A percentile compares a stretch with the other conserved stretches of the same genome.
Evolutionary conservation across 2,888 invertebrate species (phyloP).

Genomic region (Leptopilina syphax): DNA sequence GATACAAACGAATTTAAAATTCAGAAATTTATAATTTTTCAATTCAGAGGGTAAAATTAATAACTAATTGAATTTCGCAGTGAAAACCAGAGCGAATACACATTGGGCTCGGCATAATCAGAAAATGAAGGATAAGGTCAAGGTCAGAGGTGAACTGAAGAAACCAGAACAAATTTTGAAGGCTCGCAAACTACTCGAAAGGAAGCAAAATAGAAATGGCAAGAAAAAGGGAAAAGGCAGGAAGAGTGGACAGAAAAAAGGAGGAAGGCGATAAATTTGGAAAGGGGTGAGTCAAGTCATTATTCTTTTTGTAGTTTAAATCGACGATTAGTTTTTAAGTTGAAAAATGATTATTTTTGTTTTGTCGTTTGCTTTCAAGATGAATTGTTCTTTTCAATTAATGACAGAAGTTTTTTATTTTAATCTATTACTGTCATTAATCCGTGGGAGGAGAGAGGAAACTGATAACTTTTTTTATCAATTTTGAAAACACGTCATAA

Average conservation of each 20-base stretch:
- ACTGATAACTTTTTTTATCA: constrained; percentile 6
- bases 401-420: neutral
- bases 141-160: constrained; percentile 65
- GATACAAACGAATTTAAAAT: too few species aligned
- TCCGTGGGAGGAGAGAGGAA: constrained; percentile 3
- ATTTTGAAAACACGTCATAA: neutral
- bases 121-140: constrained; percentile 81
- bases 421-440: neutral
- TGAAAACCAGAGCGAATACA: constrained; percentile 79
- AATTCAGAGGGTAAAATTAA: too few species aligned
- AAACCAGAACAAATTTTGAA: constrained; percentile 89
- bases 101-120: constrained; percentile 90
- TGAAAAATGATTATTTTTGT: neutral
- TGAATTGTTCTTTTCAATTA: too few species aligned
- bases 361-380: neutral
- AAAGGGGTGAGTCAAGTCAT: neutral
- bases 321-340: neutral
- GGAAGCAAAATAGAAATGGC: constrained; percentile 78
- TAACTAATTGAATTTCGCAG: constrained; percentile 61
- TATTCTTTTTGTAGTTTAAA: neutral
- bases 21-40: too few species aligned
- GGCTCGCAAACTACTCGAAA: constrained; percentile 80
- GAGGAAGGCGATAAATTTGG: constrained; percentile 39
- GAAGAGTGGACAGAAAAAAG: constrained; percentile 11
- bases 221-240: constrained; percentile 76